A percentile compares a stretch with the other conserved stretches of the same genome.
phyloP scores from a whole-genome alignment of 2,113 vertebrate genomes.

The Verasper variegatus region DNA sequence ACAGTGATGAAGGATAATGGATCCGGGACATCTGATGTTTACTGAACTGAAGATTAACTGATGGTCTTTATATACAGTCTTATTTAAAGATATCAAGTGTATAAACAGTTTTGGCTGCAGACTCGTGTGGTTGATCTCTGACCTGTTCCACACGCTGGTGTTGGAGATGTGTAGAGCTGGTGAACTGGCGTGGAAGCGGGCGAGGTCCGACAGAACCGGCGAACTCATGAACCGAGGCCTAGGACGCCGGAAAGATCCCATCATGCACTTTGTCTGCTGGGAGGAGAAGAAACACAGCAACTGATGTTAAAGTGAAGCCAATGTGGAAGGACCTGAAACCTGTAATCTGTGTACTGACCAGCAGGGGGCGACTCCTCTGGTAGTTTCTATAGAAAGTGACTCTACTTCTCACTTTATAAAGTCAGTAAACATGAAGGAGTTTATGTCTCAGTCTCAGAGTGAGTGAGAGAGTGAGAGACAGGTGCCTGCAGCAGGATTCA shows the following conservation, averaged over 20 bases:
- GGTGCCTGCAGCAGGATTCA: conserved; percentile 1
- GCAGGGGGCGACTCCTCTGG: too few species aligned
- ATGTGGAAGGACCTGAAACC: too few species aligned
- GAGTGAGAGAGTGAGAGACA: background rate
- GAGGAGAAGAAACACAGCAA: conserved; percentile 1
- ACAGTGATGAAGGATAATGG: background rate
- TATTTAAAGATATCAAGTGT: too few species aligned
- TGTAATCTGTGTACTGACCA: too few species aligned
- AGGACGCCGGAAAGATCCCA: conserved; percentile 82
- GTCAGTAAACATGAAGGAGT: too few species aligned
- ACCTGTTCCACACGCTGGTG: conserved; percentile 96
- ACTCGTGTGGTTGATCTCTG: background rate
- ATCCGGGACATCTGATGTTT: too few species aligned
- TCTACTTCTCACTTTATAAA: too few species aligned
- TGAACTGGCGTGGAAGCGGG: conserved; percentile 82
- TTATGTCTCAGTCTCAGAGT: too few species aligned
- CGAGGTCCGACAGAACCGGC: conserved; percentile 92
- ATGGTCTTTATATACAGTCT: too few species aligned
- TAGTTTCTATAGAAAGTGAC: too few species aligned
- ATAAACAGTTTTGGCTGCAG: background rate
- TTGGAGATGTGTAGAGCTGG: conserved; percentile 87
- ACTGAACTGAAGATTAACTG: too few species aligned
- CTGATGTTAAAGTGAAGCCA: background rate
- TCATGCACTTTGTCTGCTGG: conserved; percentile 52
- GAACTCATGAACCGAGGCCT: conserved; percentile 95